A percentile compares a stretch with the other conserved stretches of the same genome.
Conservation (phyloP, 2,113 vertebrate genomes). For the Amphiprion ocellaris region DNA sequence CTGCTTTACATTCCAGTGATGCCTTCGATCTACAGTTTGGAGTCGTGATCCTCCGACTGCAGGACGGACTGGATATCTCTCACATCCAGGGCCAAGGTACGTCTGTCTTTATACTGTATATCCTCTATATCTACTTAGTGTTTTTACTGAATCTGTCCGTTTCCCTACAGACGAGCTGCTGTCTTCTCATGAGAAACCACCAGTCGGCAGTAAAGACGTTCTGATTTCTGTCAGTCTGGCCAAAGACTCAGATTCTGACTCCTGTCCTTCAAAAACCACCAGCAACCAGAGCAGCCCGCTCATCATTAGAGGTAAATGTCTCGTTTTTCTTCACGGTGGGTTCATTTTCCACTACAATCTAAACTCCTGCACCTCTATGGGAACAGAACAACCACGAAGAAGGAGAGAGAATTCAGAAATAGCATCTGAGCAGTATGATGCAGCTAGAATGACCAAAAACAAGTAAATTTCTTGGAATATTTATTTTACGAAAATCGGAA, state of each 20-base stretch:
- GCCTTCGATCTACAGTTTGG: constrained; percentile 96
- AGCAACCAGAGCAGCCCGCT: constrained; percentile 86
- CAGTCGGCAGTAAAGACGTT: constrained; percentile 85
- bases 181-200: constrained; percentile 91
- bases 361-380: too few relatives aligned
- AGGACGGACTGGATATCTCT: constrained; percentile 95
- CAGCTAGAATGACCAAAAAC: too few relatives aligned
- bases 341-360: too few relatives aligned
- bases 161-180: constrained; percentile 88
- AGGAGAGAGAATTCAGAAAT: too few relatives aligned
- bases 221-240: constrained; percentile 87
- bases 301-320: constrained; percentile 86
- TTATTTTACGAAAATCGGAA: too few relatives aligned
- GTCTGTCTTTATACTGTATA: neutral
- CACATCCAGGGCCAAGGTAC: constrained; percentile 95
- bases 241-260: constrained; percentile 89
- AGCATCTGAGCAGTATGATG: too few relatives aligned
- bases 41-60: constrained; percentile 92
- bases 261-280: constrained; percentile 83
- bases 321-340: too few relatives aligned
- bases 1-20: constrained; percentile 83
- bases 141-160: neutral
- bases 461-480: too few relatives aligned
- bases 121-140: neutral
- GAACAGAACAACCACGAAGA: too few relatives aligned